Evolutionary conservation across 2,888 invertebrate species (phyloP).

Genomic region (Gari tellinella): DNA sequence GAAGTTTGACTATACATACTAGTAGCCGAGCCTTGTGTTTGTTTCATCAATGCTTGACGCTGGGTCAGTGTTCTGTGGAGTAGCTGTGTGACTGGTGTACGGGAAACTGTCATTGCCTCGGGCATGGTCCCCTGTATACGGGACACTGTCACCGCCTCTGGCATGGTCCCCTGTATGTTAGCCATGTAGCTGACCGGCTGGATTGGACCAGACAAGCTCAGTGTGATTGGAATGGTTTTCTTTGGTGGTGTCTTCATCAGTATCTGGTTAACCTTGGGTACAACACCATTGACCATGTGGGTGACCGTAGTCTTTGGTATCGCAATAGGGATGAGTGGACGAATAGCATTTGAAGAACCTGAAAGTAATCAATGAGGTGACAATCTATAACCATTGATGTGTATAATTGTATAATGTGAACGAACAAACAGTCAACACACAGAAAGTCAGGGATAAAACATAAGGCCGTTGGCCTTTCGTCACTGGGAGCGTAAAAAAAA

Average conservation of each 20-base stretch:
- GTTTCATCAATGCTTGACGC: constrained; percentile 63
- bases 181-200: not conserved
- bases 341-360: too few species aligned
- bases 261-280: not conserved
- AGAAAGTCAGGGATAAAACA: too few species aligned
- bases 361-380: too few species aligned
- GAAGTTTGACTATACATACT: too few species aligned
- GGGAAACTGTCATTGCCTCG: not conserved
- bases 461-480: too few species aligned
- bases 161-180: not conserved
- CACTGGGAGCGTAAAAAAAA: too few species aligned
- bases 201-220: constrained; percentile 34
- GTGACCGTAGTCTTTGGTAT: not conserved
- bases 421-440: too few species aligned
- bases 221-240: constrained; percentile 38
- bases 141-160: not conserved
- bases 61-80: constrained; percentile 74
- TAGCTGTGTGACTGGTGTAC: constrained; percentile 73
- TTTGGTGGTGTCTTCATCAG: constrained; percentile 19
- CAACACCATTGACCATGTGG: not conserved
- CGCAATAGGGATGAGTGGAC: too few species aligned
- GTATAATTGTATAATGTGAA: too few species aligned
- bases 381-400: too few species aligned
- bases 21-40: constrained; percentile 7
- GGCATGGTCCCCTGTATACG: not conserved